Base-by-base conservation (phyloP, 2,797 vertebrate genomes). In the Todus mexicanus region DNA sequence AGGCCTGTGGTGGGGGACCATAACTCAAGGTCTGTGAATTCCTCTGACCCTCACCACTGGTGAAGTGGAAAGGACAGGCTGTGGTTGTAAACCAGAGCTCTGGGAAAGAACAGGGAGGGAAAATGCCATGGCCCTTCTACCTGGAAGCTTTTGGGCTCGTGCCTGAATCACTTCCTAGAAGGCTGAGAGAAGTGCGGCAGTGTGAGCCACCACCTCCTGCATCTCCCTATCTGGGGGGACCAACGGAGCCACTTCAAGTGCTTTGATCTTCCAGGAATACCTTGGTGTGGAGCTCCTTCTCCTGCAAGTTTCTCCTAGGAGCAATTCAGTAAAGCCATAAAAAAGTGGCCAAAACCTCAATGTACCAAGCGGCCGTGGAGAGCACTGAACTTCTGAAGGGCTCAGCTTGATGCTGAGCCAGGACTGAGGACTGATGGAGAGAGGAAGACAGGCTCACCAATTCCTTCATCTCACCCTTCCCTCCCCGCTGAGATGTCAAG, bases 231-330 rank as follows among this genome's bases (percentile, higher is more conserved):
- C 70, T 33, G 5, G 1, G 12, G 15, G 33, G 10, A 22, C 51
- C 47, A n/a, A 26, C 66, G 73, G 63, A 92, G 15, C 9, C 50
- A 27, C 59, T 73, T 42, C 50, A 35, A 33, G 59, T 60, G 51
- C 51, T 87, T 89, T 29, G 43, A 25, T 79, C 53, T 87, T 84
- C 64, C 64, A 80, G 65, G 38, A 94, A 87, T 48, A 59, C 9
- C 21, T 54, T 27, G n/a, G 45, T 61, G 61, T 19, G 65, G 12
- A 75, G 38, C 7, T 77, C 45, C 26, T 76, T 37, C 40, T 81
- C 22, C 68, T 61, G 48, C 14, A 68, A 54, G 40, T 82, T 59
- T 74, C 18, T 86, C 31, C 50, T 35, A 69, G 59, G n/a, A 87
- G 31, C 35, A 69, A 71, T 27, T 77, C 50, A 15, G 5, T 43